Evolutionary conservation across 2,797 vertebrate genomes (phyloP).

Genomic region (Enteromius thamalakanensis): DNA sequence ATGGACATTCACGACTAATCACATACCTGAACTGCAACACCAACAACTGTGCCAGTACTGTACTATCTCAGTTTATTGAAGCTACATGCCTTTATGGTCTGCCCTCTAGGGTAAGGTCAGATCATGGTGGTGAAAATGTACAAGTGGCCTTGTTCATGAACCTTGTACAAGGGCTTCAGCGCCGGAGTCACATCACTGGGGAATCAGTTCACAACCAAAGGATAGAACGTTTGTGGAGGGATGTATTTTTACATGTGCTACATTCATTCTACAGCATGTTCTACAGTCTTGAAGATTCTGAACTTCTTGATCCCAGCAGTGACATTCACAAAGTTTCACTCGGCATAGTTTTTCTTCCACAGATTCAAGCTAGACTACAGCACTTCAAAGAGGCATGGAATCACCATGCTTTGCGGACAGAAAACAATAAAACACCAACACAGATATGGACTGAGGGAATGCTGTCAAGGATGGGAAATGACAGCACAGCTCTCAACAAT

Average conservation of each 20-base stretch:
- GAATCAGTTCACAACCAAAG: slow-evolving; percentile 30
- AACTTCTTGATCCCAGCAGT: slow-evolving; percentile 15
- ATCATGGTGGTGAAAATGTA: slow-evolving; percentile 44
- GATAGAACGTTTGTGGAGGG: slow-evolving; percentile 13
- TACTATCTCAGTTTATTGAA: slow-evolving; percentile 44
- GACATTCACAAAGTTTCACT: slow-evolving; percentile 39
- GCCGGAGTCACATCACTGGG: slow-evolving; percentile 8
- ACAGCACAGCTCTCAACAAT: slow-evolving; percentile 52
- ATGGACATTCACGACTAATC: slow-evolving; percentile 48
- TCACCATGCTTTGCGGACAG: no score
- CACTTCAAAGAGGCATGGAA: slow-evolving; percentile 43
- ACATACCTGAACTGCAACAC: slow-evolving; percentile 48
- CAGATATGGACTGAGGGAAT: no score
- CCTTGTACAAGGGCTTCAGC: not conserved
- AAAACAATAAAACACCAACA: no score
- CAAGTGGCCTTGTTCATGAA: slow-evolving; percentile 40
- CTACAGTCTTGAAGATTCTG: slow-evolving; percentile 18
- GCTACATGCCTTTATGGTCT: slow-evolving; percentile 45
- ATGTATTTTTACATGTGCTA: slow-evolving; percentile 22
- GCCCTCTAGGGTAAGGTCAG: slow-evolving; percentile 42
- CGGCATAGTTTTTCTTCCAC: slow-evolving; percentile 24
- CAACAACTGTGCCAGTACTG: slow-evolving; percentile 41
- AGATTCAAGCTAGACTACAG: slow-evolving; percentile 44
- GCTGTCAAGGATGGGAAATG: slow-evolving; percentile 37
- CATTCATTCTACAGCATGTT: not conserved